Evolutionary conservation across 2,888 invertebrate genomes (phyloP).

Genomic region (Temnothorax unifasciatus): DNA sequence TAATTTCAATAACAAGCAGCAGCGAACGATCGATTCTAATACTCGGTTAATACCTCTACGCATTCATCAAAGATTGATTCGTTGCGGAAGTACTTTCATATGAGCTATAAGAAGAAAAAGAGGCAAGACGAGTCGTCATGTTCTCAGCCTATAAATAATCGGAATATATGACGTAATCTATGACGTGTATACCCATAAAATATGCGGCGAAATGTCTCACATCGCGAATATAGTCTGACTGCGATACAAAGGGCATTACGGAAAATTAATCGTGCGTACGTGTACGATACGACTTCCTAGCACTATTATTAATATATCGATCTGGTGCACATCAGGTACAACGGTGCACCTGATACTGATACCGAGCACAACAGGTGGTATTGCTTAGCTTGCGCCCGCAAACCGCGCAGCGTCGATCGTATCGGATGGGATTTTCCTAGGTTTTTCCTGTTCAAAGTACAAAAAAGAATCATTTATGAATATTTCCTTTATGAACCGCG

Average conservation of each 20-base stretch:
- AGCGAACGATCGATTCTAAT: neutral
- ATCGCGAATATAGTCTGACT: neutral
- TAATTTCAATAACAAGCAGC: neutral
- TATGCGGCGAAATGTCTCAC: neutral
- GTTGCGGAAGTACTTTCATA: neutral
- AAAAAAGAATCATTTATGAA: neutral
- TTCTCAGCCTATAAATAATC: slow-evolving; percentile 29
- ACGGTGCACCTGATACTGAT: neutral
- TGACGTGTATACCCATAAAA: neutral
- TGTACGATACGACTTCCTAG: neutral
- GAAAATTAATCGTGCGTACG: neutral
- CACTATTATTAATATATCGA: slow-evolving; percentile 30
- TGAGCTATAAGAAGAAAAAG: slow-evolving; percentile 18
- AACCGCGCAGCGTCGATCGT: neutral
- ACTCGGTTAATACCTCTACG: neutral
- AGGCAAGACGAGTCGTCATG: neutral
- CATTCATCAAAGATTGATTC: neutral
- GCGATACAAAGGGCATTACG: neutral
- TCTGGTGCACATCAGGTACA: neutral
- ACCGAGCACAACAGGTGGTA: slow-evolving; percentile 5
- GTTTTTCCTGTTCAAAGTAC: neutral
- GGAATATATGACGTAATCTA: neutral
- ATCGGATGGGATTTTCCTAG: no score
- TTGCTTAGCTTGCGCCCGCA: neutral
- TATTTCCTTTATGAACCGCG: neutral